Percentiles rank a stretch among this genome's conserved stretches.
These are phyloP conservation scores for Australoheros facetus DNA, from an alignment of 2,797 vertebrate genomes.

Conservation along the genomic window DNA sequence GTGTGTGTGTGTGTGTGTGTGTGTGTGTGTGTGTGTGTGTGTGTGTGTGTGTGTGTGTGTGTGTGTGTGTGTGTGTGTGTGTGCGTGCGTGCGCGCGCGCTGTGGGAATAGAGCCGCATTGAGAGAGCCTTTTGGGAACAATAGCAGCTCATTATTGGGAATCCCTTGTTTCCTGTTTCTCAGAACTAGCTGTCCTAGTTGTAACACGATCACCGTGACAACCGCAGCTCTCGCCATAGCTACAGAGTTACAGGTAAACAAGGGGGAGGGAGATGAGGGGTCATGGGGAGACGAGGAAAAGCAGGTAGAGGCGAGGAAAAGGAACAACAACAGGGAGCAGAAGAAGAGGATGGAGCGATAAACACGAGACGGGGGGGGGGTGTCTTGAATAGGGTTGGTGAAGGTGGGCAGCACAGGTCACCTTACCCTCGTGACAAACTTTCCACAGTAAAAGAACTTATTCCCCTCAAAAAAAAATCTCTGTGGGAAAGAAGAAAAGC, in stretches of 20 bases:
- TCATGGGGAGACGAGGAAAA: background rate
- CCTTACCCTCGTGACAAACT: background rate
- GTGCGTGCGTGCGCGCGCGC: background rate
- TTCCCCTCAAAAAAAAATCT: background rate
- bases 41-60: too few relatives aligned
- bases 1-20: conserved; percentile 27
- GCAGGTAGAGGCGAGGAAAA: conserved; percentile 15
- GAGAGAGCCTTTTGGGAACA: conserved; percentile 69
- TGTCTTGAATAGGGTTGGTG: background rate
- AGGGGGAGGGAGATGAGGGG: conserved; percentile 29
- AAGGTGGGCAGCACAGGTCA: background rate
- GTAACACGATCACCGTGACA: conserved; percentile 72
- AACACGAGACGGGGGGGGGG: background rate
- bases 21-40: conserved; percentile 27
- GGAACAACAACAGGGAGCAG: background rate
- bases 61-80: conserved; percentile 26
- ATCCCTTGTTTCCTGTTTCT: conserved; percentile 71
- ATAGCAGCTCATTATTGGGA: conserved; percentile 70
- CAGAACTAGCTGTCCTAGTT: conserved; percentile 70
- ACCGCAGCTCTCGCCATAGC: conserved; percentile 56
- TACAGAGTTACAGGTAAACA: conserved; percentile 73
- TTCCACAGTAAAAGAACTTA: background rate
- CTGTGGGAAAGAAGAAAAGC: background rate
- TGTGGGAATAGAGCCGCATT: conserved; percentile 35
- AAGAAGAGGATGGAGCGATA: background rate